Base-by-base conservation (phyloP, 2,888 invertebrate species). In the Scaptomyza tumidula region DNA sequence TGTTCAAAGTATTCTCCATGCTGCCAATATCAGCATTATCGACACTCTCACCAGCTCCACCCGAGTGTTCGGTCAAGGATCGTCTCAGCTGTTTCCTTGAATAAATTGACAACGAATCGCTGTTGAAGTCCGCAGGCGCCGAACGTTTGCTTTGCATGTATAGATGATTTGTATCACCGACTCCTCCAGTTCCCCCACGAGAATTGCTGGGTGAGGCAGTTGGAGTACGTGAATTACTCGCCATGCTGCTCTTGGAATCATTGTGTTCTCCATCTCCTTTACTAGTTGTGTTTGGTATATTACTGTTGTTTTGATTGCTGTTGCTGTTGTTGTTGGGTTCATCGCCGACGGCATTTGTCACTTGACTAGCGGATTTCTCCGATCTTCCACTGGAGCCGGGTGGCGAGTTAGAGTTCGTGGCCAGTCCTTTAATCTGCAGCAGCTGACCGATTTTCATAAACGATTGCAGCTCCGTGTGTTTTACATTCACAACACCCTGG, bases 401-500 rank as follows among this genome's bases (percentile, higher is more conserved):
- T 9, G 89, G 80, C 29, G 85, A 80, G 31, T 78, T 83, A 5
- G 90, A 80, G 56, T 91, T 91, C 50, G 92, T 92, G 5, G 93
- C 92, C 59, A 93, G 76, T 1, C 93, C 93, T 80, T 93, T 92
- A 19, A 93, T 92, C 86, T 93, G 93, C 62, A 93, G 82, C 52
- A 92, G 80, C 79, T 93, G 93, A 6, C 93, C 93, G 48, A 93
- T 93, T 85, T 92, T 92, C 91, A 93, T 91, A 61, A 93, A 92
- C 6, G 92, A 89, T 54, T 92, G 92, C 61, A 93, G 76, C 68
- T 92, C 92, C 1, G 93, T 92, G 74, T 93, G 93, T 71, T 92
- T 92, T 4, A 93, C 93, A 76, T 93, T 93, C 2, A 94, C 94
- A 68, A 94, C 94, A 13, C 94, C 94, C 88, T 94, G 93, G 84